Evolutionary conservation across 2,888 invertebrate species (phyloP), one percentile per base, ranked within the genome.

Genomic region (Leptura quadrifasciata): DNA sequence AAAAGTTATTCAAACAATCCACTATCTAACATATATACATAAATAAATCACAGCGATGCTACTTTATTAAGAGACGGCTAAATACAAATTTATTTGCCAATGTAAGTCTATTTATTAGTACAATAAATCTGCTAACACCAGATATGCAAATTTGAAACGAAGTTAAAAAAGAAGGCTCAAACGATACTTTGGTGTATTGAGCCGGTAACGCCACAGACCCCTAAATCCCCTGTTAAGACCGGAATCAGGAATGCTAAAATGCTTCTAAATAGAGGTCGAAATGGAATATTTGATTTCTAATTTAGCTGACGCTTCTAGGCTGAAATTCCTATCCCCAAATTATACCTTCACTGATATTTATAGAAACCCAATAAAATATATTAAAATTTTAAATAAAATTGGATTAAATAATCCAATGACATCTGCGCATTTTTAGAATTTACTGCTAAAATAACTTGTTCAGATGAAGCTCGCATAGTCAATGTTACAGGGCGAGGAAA

Each of bases 211-310:
- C 71, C 71, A 27, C 72, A 47, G 68, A 72, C 55, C 77, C 61
- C 54, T 60, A 75, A 81, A 81, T 80, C 82, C 82, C 83, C 78
- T 77, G 80, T 81, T 85, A 83, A 83, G 80, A 82, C 83, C 79
- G 81, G 82, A 80, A 83, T 84, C 82, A 83, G 81, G 79, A 78
- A 81, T 81, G 80, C 81, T 79, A 84, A 83, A 83, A 84, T 81
- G 79, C 79, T 78, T 78, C 80, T 79, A 79, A 84, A 83, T 81
- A 76, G 81, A 79, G 78, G 79, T 72, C 72, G 84, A 82, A 84
- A 84, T 86, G 83, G 85, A 85, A 86, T 85, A 85, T 85, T 85
- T 84, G 84, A 85, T 84, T 85, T 84, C 83, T 83, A 82, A 84
- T 85, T 84, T 81, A 79, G 77, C 74, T 75, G 82, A 74, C 72